Base-by-base conservation (phyloP, 2,888 invertebrate genomes). In the Luperina testacea region DNA sequence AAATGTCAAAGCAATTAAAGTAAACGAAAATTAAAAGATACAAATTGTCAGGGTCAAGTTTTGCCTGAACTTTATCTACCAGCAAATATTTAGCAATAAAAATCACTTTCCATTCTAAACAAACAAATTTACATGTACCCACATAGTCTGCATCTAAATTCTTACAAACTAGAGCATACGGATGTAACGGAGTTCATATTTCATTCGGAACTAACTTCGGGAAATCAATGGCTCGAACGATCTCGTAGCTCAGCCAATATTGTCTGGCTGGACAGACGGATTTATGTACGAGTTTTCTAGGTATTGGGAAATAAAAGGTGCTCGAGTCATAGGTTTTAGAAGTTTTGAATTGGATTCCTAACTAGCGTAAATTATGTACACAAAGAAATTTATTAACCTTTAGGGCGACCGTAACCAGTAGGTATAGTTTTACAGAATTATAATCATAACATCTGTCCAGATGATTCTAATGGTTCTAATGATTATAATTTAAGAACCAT, bases 201-300 rank as follows among this genome's bases (percentile, higher is more conserved):
- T 88, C 85, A 88, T 80, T 85, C 77, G 74, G 68, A 82, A 81
- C 81, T 85, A 82, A 88, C 88, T 88, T 83, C 72, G 70, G 64
- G 72, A 73, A 86, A 83, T 88, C 88, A 88, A 86, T 88, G 88
- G 88, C 53, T 77, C 65, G 80, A 81, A 80, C 79, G 79, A 86
- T 81, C 32, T 20, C 70, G 84, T 77, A 74, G 76, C 68, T 77
- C 61, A 77, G 81, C 83, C 88, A 88, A 88, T 88, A 87, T 88
- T 83, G 88, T 61, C 73, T 67, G 85, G 80, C 73, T 67, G 85
- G 80, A 81, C 81, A 68, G 71, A 76, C 38, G 68, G 63, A 87
- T 82, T 84, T 86, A 83, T 81, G 63, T 42, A 11, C 20, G 17
- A 67, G 59, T 84, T 69, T 32, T 82, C 32, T 68, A n/a, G 0